Evolutionary conservation across 2,797 vertebrate species (phyloP).

Genomic region (Cercopithecus hamlyni): DNA sequence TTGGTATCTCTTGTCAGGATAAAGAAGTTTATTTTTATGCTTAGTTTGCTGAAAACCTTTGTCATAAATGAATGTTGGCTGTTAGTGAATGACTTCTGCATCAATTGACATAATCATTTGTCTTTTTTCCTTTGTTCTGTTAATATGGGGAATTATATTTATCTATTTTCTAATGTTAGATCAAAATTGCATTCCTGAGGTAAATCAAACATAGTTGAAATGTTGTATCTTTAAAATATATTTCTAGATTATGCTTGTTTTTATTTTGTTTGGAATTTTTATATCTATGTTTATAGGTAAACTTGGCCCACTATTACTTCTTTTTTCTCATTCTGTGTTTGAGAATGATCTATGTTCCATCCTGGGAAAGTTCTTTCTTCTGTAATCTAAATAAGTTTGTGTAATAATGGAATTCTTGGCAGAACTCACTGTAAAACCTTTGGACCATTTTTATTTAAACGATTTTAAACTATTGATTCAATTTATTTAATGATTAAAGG

Average conservation of each 20-base stretch:
- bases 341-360: background rate
- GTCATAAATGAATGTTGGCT: slow-evolving; percentile 27
- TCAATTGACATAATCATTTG: slow-evolving; percentile 22
- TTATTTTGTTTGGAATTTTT: background rate
- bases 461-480: background rate
- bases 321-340: background rate
- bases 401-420: background rate
- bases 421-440: background rate
- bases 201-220: slow-evolving; percentile 30
- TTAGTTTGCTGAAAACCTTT: slow-evolving; percentile 17
- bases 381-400: background rate
- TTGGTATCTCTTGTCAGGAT: background rate
- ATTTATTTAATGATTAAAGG: background rate
- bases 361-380: background rate
- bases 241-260: background rate
- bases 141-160: slow-evolving; percentile 13
- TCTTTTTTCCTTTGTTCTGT: slow-evolving; percentile 38
- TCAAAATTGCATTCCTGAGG: slow-evolving; percentile 31
- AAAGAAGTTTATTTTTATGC: background rate
- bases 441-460: background rate
- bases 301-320: background rate
- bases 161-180: slow-evolving; percentile 24
- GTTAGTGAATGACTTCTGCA: slow-evolving; percentile 14
- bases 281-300: background rate
- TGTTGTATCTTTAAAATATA: slow-evolving; percentile 30